These are phyloP conservation scores for Holothuria scabra DNA, from an alignment of 53 echinoderm and acorn worm genomes.

Conservation along the genomic window DNA sequence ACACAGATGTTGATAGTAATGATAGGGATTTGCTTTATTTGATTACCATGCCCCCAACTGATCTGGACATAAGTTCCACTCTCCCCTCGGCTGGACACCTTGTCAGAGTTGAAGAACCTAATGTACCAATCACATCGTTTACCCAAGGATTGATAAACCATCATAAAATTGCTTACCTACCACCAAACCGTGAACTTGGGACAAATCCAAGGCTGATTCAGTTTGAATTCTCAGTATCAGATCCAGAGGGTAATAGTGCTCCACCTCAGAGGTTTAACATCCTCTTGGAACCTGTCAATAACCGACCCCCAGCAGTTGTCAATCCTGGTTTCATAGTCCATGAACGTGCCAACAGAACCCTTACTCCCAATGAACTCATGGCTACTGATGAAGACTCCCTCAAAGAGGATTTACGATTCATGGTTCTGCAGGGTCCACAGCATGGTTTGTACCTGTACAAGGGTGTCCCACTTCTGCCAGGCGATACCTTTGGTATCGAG, in stretches of 20 bases:
- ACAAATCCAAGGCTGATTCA: conserved; percentile 81
- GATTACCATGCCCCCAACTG: conserved; percentile 77
- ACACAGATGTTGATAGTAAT: conserved; percentile 88
- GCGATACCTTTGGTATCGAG: conserved; percentile 72
- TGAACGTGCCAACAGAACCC: conserved; percentile 65
- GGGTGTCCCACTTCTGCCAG: conserved; percentile 70
- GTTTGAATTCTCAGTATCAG: conserved; percentile 85
- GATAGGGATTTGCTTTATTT: conserved; percentile 90
- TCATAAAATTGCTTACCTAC: conserved; percentile 88
- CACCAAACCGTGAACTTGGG: conserved; percentile 92
- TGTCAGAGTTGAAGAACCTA: conserved; percentile 83
- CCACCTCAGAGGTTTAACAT: conserved; percentile 73
- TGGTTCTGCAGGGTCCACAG: conserved; percentile 61
- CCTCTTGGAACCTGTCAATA: conserved; percentile 89
- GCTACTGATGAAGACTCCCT: conserved; percentile 88
- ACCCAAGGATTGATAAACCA: conserved; percentile 93
- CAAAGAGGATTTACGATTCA: conserved; percentile 58
- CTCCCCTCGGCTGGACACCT: conserved; percentile 85
- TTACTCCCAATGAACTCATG: conserved; percentile 79
- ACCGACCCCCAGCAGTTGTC: conserved; percentile 89
- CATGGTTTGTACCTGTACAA: conserved; percentile 62
- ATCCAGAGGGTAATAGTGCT: conserved; percentile 82
- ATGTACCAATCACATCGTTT: conserved; percentile 75
- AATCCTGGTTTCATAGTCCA: conserved; percentile 86
- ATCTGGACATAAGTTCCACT: conserved; percentile 67